Conservation (phyloP, 1,140 invertebrate species). For the Glossosoma conforme region DNA sequence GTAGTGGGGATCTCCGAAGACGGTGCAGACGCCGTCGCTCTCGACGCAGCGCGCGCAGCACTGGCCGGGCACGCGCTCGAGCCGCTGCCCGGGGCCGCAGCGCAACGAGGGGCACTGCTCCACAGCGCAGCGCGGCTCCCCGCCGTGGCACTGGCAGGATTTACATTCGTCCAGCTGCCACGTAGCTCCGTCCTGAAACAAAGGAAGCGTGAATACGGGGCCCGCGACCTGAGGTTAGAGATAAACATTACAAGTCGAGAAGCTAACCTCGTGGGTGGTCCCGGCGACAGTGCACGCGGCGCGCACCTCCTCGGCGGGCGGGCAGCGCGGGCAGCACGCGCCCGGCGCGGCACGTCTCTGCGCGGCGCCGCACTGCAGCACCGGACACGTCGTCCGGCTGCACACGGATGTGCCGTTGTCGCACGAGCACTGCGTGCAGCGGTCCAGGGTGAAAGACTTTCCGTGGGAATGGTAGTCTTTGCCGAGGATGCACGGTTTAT, state of each 20-base stretch:
- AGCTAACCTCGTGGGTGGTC: conserved; percentile 59
- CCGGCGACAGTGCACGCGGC: conserved; percentile 61
- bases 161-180: conserved; percentile 85
- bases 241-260: no score
- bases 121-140: conserved; percentile 74
- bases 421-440: conserved; percentile 80
- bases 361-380: conserved; percentile 71
- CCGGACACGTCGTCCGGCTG: conserved; percentile 70
- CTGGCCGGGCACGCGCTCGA: conserved; percentile 66
- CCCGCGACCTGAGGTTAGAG: no score
- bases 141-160: conserved; percentile 74
- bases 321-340: conserved; percentile 75
- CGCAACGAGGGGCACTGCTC: conserved; percentile 64
- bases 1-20: conserved; percentile 91
- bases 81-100: conserved; percentile 68
- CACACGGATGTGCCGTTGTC: conserved; percentile 72
- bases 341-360: conserved; percentile 59
- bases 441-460: conserved; percentile 60
- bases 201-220: no score
- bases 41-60: conserved; percentile 85
- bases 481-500: conserved; percentile 65
- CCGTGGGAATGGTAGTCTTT: conserved; percentile 58
- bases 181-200: conserved; percentile 71
- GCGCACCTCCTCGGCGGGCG: conserved; percentile 55
- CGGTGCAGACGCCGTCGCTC: conserved; percentile 84